Evolutionary conservation across 2,113 vertebrate genomes (phyloP).

Genomic region (Rousettus leschenaultii): DNA sequence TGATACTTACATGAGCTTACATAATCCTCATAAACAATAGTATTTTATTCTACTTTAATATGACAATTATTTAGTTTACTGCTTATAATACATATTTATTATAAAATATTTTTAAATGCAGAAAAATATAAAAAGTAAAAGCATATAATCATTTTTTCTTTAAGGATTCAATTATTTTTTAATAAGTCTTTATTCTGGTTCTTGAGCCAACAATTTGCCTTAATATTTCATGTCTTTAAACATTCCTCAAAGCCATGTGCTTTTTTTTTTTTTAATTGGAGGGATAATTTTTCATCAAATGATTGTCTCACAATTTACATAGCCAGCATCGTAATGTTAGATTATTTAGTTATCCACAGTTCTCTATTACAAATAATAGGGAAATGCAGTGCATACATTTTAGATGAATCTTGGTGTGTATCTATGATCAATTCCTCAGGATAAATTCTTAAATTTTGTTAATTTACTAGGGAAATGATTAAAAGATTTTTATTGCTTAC

Average conservation of each 20-base stretch:
- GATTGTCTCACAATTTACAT: constrained; percentile 24
- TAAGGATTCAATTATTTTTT: not conserved
- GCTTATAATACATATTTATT: not conserved
- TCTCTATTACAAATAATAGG: constrained; percentile 44
- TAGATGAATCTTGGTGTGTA: constrained; percentile 22
- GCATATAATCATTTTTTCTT: not conserved
- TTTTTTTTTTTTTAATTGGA: constrained; percentile 41
- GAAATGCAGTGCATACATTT: not conserved
- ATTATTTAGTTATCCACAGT: constrained; percentile 52
- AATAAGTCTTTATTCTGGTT: not conserved
- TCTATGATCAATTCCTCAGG: constrained; percentile 7
- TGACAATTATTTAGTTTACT: not conserved
- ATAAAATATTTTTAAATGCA: constrained; percentile 9
- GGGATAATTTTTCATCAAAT: constrained; percentile 46
- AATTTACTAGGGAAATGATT: constrained; percentile 33
- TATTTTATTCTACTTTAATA: not conserved
- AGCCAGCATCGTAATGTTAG: not conserved
- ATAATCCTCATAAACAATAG: not conserved
- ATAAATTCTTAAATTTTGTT: not conserved
- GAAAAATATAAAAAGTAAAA: constrained; percentile 11
- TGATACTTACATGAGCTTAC: not conserved
- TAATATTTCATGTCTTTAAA: constrained; percentile 40
- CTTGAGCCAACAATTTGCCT: not conserved
- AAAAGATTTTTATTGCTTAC: constrained; percentile 24
- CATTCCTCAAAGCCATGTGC: not conserved